Conservation (phyloP, 2,113 vertebrate genomes). For the Fukomys damarensis region DNA sequence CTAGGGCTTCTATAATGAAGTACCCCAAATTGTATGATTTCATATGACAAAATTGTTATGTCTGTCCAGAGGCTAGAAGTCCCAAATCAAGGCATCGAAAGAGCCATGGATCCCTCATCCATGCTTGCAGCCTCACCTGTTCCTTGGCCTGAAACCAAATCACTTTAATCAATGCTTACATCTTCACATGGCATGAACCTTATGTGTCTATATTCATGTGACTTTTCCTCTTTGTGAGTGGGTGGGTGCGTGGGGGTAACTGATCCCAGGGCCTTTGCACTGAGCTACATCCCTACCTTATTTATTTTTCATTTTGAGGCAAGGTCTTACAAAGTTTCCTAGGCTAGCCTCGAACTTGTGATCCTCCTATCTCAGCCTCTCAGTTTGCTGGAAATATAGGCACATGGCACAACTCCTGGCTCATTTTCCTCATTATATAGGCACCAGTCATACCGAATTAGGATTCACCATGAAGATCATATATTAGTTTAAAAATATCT, state of each 20-base stretch:
- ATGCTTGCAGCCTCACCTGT: background rate
- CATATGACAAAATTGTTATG: background rate
- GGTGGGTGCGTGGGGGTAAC: background rate
- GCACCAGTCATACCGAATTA: background rate
- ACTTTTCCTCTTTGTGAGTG: background rate
- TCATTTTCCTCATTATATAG: background rate
- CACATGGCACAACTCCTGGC: background rate
- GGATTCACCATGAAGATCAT: background rate
- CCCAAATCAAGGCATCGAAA: background rate
- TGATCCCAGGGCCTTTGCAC: background rate
- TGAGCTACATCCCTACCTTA: background rate
- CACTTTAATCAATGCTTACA: background rate
- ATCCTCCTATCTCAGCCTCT: background rate
- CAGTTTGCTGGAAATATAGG: background rate
- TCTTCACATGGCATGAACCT: background rate
- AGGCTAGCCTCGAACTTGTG: background rate
- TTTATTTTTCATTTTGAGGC: background rate
- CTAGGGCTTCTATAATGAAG: background rate
- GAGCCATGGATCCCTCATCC: too few relatives aligned
- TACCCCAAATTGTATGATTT: background rate
- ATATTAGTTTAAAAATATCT: background rate
- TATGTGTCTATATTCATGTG: background rate
- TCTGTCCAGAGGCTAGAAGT: background rate
- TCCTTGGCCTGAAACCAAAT: background rate
- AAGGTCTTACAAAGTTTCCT: background rate